These are phyloP conservation scores for Syngnathus scovelli DNA, from an alignment of 2,113 vertebrate genomes.

Conservation along the genomic window DNA sequence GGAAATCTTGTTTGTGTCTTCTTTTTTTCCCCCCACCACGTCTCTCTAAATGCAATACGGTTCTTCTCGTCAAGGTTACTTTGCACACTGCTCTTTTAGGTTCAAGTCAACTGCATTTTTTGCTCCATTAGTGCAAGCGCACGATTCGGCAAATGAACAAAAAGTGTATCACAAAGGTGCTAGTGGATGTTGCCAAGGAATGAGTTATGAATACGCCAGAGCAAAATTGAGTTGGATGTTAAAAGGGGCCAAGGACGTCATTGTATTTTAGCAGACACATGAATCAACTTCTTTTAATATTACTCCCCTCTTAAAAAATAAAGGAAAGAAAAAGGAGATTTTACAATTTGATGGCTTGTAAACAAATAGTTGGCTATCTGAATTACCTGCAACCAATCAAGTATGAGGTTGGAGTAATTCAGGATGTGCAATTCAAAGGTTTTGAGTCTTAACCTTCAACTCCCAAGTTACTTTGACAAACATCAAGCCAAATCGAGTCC, in stretches of 20 bases:
- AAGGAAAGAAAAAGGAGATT: background rate
- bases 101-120: constrained; percentile 47
- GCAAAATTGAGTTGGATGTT: constrained; percentile 13
- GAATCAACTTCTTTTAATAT: constrained; percentile 13
- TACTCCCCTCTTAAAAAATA: background rate
- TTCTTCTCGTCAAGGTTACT: constrained; percentile 51
- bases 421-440: too few species aligned
- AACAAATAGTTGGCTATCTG: too few species aligned
- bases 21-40: constrained; percentile 3
- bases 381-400: background rate
- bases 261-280: background rate
- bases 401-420: too few species aligned
- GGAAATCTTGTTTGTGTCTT: constrained; percentile 56
- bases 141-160: constrained; percentile 30
- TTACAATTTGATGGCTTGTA: too few species aligned
- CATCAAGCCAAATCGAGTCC: too few species aligned
- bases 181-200: constrained; percentile 12
- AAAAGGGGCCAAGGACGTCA: constrained; percentile 9
- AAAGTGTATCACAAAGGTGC: constrained; percentile 4
- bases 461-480: too few species aligned
- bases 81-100: constrained; percentile 46
- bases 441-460: too few species aligned
- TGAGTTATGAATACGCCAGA: constrained; percentile 30
- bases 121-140: constrained; percentile 33
- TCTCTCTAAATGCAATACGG: constrained; percentile 39